phyloP scores from a whole-genome alignment of 2,888 invertebrate species.

The Nemurella pictetii region DNA sequence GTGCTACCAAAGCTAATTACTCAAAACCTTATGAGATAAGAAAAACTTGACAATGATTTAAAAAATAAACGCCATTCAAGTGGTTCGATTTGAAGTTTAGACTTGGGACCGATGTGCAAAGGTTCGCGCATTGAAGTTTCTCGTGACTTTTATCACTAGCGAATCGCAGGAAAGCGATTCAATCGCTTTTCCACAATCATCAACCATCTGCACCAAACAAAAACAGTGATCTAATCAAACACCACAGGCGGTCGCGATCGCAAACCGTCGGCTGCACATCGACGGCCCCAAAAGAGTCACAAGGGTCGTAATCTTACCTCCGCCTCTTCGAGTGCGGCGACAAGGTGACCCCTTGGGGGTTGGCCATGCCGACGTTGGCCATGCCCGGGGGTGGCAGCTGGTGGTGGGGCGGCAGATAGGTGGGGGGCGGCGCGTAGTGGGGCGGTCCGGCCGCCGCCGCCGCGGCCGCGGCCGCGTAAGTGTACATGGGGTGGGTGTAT shows the following conservation, averaged over 20 bases:
- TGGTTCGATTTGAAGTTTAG: not conserved
- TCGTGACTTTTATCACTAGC: not conserved
- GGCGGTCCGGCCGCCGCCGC: conserved; percentile 49
- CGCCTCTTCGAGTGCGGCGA: conserved; percentile 55
- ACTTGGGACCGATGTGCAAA: not conserved
- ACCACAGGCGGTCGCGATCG: conserved; percentile 8
- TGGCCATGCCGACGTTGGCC: conserved; percentile 48
- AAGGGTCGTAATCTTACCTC: conserved; percentile 49
- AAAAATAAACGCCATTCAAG: not conserved
- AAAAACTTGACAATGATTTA: not conserved
- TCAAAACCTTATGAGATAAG: too few relatives aligned
- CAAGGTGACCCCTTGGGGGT: conserved; percentile 47
- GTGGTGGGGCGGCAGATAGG: conserved; percentile 48
- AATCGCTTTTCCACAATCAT: conserved; percentile 30
- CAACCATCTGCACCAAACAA: conserved; percentile 1
- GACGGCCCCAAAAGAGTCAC: too few relatives aligned
- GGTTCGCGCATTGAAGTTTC: not conserved
- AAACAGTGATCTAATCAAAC: conserved; percentile 38
- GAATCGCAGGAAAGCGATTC: conserved; percentile 44
- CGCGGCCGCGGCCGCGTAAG: conserved; percentile 50
- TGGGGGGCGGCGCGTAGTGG: conserved; percentile 55
- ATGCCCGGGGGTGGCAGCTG: conserved; percentile 47
- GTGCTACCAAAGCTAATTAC: too few relatives aligned
- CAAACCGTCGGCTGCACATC: not conserved
- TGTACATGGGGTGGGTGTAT: conserved; percentile 54